Evolutionary conservation across 1,140 invertebrate species (phyloP).

Genomic region (Papilio polytes): DNA sequence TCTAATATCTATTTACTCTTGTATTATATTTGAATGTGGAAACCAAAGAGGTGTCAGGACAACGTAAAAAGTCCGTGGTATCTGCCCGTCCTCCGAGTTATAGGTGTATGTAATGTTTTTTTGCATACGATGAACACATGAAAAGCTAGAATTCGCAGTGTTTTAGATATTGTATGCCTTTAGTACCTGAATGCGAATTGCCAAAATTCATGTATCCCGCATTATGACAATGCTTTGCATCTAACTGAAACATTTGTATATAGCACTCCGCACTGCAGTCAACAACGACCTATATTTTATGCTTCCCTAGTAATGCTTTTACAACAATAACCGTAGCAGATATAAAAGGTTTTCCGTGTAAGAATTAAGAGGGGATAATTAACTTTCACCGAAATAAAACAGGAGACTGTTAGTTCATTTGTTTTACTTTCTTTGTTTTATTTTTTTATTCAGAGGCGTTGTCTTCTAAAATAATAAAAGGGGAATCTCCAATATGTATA

Average conservation of each 20-base stretch:
- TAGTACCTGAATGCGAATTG: not conserved
- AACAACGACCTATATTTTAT: slow-evolving; percentile 24
- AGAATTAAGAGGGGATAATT: slow-evolving; percentile 27
- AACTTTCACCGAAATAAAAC: not conserved
- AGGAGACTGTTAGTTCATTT: not conserved
- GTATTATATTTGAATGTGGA: too few species aligned
- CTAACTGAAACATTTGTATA: not conserved
- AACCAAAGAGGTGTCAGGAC: too few species aligned
- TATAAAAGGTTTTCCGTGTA: slow-evolving; percentile 38
- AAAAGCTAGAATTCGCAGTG: not conserved
- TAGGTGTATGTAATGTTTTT: too few species aligned
- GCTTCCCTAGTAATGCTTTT: not conserved
- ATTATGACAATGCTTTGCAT: slow-evolving; percentile 28
- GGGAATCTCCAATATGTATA: too few species aligned
- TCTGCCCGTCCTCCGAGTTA: too few species aligned
- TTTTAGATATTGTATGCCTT: not conserved
- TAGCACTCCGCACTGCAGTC: slow-evolving; percentile 9
- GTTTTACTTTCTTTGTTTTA: not conserved
- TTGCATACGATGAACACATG: too few species aligned
- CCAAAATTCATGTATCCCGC: slow-evolving; percentile 13
- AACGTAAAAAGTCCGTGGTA: too few species aligned
- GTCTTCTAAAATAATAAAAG: too few species aligned
- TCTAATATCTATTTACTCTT: too few species aligned
- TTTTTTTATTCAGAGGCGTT: not conserved
- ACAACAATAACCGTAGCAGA: slow-evolving; percentile 17